Evolutionary conservation across 53 echinoderm and acorn worm genomes (phyloP).

Genomic region (Temnopleurus reevesii): DNA sequence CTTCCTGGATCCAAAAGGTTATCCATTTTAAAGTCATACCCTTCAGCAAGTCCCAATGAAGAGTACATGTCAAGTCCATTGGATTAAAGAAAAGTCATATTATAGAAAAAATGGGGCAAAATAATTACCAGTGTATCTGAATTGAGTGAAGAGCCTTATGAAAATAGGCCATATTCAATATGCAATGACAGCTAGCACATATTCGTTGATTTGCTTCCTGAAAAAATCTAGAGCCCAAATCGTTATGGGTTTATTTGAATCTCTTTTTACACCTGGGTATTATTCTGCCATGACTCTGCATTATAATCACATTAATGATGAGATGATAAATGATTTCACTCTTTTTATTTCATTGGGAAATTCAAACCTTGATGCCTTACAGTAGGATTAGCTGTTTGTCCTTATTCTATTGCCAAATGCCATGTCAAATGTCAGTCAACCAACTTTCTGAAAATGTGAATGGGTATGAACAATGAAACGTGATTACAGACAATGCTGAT

Average conservation of each 20-base stretch:
- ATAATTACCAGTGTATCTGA: background rate
- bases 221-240: background rate
- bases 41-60: conserved; percentile 4
- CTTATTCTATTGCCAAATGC: background rate
- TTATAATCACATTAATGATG: background rate
- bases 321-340: background rate
- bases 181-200: conserved; percentile 33
- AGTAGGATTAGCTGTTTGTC: background rate
- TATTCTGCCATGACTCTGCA: background rate
- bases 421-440: background rate
- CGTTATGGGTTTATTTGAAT: background rate
- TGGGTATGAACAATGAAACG: background rate
- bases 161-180: background rate
- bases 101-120: conserved; percentile 19
- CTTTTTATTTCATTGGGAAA: background rate
- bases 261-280: background rate
- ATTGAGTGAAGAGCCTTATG: conserved; percentile 17
- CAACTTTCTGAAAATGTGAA: background rate
- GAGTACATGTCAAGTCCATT: background rate
- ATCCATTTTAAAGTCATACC: background rate
- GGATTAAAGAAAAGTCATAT: conserved; percentile 20
- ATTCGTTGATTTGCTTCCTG: background rate
- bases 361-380: background rate
- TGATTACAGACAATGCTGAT: background rate
- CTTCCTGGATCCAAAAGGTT: conserved; percentile 25